Evolutionary conservation across 2,888 invertebrate genomes (phyloP), one percentile per base, ranked within the genome.

Genomic region (Neoscelio sp.): DNA sequence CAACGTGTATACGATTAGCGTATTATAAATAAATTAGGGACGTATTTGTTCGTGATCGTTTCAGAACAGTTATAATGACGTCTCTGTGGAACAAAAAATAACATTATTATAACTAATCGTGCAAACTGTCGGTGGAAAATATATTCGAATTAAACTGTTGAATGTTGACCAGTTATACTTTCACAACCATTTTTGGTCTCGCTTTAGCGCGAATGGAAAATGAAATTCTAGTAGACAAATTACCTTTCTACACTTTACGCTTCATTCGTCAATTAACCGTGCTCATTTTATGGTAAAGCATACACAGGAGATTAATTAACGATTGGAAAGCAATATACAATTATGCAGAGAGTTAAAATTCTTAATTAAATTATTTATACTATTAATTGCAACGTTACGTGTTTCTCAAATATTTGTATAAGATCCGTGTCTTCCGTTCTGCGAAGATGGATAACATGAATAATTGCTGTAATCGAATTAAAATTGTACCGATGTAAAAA

Each of bases 171-270:
- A 73, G 73, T 64, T 35, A 73, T 52, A 73, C 73, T 73, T 73
- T 73, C 73, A 73, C 64, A 73, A 46, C 73, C 64, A 48, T 58
- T 70, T 70, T 70, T 60, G 50, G 70, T 48, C 38, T 42, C 44
- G 17, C 33, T 38, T 18, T 64, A 8, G 64, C 48, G 50, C 23
- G 46, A 54, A 52, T 52, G 33, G 52, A 52, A 52, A 52, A 52
- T 52, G 52, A 52, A 52, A 52, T 52, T 52, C 52, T 52, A 33
- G 30, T 18, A 52, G 52, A 52, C 52, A 33, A 52, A 64, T 64
- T 56, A 65, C 73, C 64, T 74, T 74, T 74, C 64, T 74, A 58
- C 40, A 56, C 64, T 64, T 52, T 64, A 65, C 64, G 64, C 73
- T 64, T 70, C 60, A 70, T 52, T 70, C 70, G 60, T 52, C 52